phyloP scores from a whole-genome alignment of 1,140 invertebrate species.

The Drosophila aff. region DNA sequence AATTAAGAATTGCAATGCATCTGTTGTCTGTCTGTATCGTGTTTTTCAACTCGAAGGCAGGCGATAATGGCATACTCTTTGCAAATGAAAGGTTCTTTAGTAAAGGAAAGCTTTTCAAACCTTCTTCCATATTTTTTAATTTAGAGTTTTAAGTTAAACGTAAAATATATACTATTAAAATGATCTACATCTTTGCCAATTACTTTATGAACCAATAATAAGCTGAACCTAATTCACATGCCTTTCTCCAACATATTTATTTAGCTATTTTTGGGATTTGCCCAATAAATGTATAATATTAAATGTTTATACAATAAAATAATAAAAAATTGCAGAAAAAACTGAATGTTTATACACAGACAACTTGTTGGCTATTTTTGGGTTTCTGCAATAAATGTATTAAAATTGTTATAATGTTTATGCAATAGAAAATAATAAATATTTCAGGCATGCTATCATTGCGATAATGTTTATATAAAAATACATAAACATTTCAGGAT shows the following conservation, averaged over 20 bases:
- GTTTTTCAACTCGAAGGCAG: conserved; percentile 8
- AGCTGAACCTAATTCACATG: background rate
- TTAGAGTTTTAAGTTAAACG: background rate
- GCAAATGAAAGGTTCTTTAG: background rate
- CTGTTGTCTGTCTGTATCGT: conserved; percentile 46
- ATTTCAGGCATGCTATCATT: background rate
- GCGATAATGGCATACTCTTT: conserved; percentile 27
- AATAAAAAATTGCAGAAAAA: conserved; percentile 13
- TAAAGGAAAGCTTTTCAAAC: background rate
- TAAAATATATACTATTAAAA: background rate
- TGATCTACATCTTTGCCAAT: background rate
- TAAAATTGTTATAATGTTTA: conserved; percentile 14
- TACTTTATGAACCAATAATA: background rate
- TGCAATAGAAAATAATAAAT: conserved; percentile 17
- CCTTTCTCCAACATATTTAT: background rate
- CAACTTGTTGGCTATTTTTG: conserved; percentile 16
- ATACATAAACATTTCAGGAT: conserved; percentile 22
- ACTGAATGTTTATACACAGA: conserved; percentile 17
- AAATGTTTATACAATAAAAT: conserved; percentile 25
- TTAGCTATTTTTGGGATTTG: conserved; percentile 1
- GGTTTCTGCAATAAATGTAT: conserved; percentile 19
- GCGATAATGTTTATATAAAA: conserved; percentile 10
- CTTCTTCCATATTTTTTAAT: background rate
- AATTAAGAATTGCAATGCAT: conserved; percentile 63
- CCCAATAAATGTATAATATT: conserved; percentile 22